Conservation (phyloP, 2,797 vertebrate genomes). For the Xenops minutus region DNA sequence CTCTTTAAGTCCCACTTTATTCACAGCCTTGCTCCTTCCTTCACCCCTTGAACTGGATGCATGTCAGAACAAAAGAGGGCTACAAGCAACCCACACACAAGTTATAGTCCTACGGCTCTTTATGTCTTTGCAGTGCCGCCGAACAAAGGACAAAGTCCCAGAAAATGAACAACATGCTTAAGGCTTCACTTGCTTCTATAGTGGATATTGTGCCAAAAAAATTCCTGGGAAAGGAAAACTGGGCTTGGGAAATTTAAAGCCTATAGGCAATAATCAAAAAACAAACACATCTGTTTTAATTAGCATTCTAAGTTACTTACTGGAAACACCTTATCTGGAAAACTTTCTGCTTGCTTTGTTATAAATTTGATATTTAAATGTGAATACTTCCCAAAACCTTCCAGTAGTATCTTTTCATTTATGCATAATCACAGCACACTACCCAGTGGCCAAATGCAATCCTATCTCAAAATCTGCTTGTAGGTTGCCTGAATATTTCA, state of each 20-base stretch:
- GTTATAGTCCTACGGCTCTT: not conserved
- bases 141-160: not conserved
- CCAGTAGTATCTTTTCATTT: not conserved
- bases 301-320: not conserved
- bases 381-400: not conserved
- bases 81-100: not conserved
- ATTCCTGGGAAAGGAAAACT: not conserved
- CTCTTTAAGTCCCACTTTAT: not conserved
- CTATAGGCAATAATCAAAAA: not conserved
- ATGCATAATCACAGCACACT: not conserved
- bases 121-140: not conserved
- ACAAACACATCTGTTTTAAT: not conserved
- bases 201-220: not conserved
- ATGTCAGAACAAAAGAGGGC: not conserved
- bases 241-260: not conserved
- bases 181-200: not conserved
- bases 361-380: not conserved
- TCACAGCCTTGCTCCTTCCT: not conserved
- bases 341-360: not conserved
- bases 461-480: not conserved
- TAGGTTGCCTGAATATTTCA: not conserved
- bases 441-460: not conserved
- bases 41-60: not conserved
- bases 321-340: not conserved
- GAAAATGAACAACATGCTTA: not conserved